A percentile compares a stretch with the other conserved stretches of the same genome.
Evolutionary conservation across 2,888 invertebrate species (phyloP).

Genomic region (Lithophane socia): DNA sequence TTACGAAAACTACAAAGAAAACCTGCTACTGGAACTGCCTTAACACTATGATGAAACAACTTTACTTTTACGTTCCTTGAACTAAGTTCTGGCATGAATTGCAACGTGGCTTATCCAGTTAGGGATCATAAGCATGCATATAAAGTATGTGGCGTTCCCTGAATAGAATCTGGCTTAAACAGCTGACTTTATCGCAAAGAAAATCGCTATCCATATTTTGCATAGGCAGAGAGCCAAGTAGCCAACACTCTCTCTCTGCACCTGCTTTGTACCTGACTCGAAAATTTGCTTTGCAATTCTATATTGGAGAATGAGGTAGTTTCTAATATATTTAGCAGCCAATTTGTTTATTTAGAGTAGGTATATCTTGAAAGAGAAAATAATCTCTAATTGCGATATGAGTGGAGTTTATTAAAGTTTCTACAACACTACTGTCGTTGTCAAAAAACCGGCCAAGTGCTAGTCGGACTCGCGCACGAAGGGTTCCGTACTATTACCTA

Average conservation of each 20-base stretch:
- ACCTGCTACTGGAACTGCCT: neutral
- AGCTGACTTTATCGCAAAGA: conserved; percentile 48
- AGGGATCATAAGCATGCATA: conserved; percentile 22
- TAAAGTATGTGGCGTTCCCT: conserved; percentile 36
- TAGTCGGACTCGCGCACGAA: no score
- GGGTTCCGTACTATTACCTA: no score
- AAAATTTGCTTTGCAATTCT: conserved; percentile 29
- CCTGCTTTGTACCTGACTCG: conserved; percentile 54
- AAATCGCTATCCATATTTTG: conserved; percentile 50
- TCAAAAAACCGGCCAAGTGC: no score
- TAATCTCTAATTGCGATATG: no score
- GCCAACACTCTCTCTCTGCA: conserved; percentile 61
- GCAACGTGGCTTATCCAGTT: conserved; percentile 36
- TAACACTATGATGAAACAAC: neutral
- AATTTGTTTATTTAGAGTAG: no score
- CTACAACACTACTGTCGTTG: no score
- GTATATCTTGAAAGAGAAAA: no score
- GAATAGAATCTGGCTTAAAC: conserved; percentile 50
- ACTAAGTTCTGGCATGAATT: conserved; percentile 16
- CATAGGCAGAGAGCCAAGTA: conserved; percentile 56
- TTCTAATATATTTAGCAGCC: conserved; percentile 17
- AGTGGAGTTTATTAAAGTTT: no score
- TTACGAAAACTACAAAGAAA: neutral
- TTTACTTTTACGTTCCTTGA: neutral
- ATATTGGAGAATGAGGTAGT: neutral